Base-by-base conservation (phyloP, 2,888 invertebrate genomes). In the Cyaniris semiargus region DNA sequence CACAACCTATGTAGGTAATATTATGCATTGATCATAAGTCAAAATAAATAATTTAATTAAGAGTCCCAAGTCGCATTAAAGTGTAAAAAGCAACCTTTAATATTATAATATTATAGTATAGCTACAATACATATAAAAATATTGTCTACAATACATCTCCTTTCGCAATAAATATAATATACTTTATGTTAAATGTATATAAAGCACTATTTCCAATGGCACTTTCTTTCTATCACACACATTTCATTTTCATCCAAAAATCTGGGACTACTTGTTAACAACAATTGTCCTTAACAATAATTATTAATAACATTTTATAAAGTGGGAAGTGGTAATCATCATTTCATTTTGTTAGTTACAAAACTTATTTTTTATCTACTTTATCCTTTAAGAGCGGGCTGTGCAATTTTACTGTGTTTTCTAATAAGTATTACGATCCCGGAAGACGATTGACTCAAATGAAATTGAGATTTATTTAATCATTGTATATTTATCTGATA, bases 181-280 rank as follows among this genome's bases (percentile, higher is more conserved):
- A 44, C 1, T 48, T 38, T 48, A 74, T 66, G 74, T 74, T 48
- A 53, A 38, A 74, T 48, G 27, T 74, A 48, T 85, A 87, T 90
- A 91, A 90, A 91, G 90, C 91, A 90, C 91, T 86, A 84, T 86
- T 84, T 79, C 81, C 79, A 82, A 91, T 91, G 92, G 92, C 91
- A 91, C 92, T 89, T 86, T 80, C 87, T 82, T 88, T 84, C 83
- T 82, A 88, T 89, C 89, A 90, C 90, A 87, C 87, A 81, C 82
- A 78, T 84, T 84, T 83, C 81, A 81, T 78, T 77, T 78, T 76
- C 13, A 53, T 21, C 60, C 27, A 76, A 31, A 76, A n/a, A 58
- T 66, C 27, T 66, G 66, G 27, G 60, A 66, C 23, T 60, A 60
- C 1, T 15, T 27, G 60, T 66, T 66, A 31, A n/a, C n/a, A n/a